phyloP scores from a whole-genome alignment of 2,888 invertebrate species.

The Drosophila tripunctata region DNA sequence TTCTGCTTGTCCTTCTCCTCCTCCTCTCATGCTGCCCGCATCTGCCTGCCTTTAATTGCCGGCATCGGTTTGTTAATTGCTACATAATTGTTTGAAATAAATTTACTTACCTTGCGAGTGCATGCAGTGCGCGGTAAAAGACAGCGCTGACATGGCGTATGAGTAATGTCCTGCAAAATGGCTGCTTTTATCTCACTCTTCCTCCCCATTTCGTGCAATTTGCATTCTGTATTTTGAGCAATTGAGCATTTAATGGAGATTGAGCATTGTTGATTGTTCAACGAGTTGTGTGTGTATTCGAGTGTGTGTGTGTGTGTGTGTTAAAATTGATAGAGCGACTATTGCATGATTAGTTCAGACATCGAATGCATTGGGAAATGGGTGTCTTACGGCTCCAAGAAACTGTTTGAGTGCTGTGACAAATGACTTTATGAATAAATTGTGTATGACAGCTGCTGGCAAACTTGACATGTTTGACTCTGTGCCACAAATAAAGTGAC shows the following conservation, averaged over 20 bases:
- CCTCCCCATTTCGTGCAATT: slow-evolving; percentile 18
- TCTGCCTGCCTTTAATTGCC: slow-evolving; percentile 63
- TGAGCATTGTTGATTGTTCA: slow-evolving; percentile 41
- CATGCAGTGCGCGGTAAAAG: slow-evolving; percentile 34
- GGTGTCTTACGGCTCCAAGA: slow-evolving; percentile 13
- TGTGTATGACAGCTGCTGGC: not conserved
- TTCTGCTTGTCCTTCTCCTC: no score
- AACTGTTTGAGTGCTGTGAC: slow-evolving; percentile 9
- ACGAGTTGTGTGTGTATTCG: not conserved
- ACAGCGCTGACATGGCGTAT: slow-evolving; percentile 67
- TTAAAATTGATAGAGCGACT: slow-evolving; percentile 50
- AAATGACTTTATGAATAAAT: slow-evolving; percentile 29
- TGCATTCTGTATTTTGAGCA: slow-evolving; percentile 55
- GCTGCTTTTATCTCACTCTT: not conserved
- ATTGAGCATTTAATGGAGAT: slow-evolving; percentile 58
- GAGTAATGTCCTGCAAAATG: slow-evolving; percentile 61
- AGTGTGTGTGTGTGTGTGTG: slow-evolving; percentile 3
- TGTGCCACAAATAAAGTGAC: not conserved
- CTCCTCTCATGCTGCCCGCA: not conserved
- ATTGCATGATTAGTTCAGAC: slow-evolving; percentile 61
- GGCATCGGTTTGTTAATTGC: slow-evolving; percentile 78
- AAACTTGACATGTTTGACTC: slow-evolving; percentile 18
- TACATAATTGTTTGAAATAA: slow-evolving; percentile 77
- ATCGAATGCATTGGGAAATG: slow-evolving; percentile 27
- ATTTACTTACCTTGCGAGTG: slow-evolving; percentile 61